phyloP scores from a whole-genome alignment of 2,113 vertebrate species.

The Notiomystis cincta region DNA sequence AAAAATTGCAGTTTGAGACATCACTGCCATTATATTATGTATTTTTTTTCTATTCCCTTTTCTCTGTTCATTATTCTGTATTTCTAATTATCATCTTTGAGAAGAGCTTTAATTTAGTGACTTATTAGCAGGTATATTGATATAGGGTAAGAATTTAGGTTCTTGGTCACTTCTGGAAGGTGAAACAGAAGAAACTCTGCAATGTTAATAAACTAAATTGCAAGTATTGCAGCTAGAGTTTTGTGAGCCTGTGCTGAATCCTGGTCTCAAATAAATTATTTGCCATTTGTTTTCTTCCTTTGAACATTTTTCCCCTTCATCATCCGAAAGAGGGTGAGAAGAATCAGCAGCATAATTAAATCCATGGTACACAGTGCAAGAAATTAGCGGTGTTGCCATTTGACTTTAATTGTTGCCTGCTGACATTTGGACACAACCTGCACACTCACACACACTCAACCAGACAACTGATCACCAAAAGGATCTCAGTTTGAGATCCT shows the following conservation, averaged over 20 bases:
- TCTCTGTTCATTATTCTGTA: background rate
- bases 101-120: background rate
- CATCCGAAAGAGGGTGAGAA: background rate
- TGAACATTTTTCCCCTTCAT: background rate
- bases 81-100: background rate
- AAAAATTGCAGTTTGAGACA: conserved; percentile 2
- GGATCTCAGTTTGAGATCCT: background rate
- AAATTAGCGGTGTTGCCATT: background rate
- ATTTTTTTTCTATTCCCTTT: background rate
- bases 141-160: background rate
- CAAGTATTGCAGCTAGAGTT: rapidly evolving
- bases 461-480: background rate
- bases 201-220: background rate
- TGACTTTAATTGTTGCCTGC: background rate
- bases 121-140: background rate
- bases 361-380: background rate
- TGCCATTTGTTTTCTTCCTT: background rate
- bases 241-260: background rate
- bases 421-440: background rate
- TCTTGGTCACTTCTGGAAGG: background rate
- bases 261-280: background rate
- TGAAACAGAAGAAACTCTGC: background rate
- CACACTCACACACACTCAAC: background rate
- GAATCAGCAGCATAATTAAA: background rate
- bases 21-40: background rate